Conservation (phyloP, 2,113 vertebrate species). For the Ibidorhyncha struthersii region DNA sequence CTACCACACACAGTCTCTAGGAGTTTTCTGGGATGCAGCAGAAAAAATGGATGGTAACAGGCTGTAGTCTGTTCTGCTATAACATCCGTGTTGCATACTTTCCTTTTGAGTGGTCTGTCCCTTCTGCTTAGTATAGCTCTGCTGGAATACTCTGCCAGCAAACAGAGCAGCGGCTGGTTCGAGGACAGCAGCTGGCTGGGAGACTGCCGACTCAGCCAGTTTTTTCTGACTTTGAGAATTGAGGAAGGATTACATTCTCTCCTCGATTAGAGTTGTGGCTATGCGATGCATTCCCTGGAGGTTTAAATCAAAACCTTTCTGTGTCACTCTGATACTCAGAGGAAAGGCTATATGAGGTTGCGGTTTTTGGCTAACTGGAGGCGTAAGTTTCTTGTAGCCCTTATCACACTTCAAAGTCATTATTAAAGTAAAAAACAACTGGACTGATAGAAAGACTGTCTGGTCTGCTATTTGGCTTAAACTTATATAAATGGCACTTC, state of each 20-base stretch:
- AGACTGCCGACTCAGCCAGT: background rate
- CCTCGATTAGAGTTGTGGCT: constrained; percentile 4
- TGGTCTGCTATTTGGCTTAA: background rate
- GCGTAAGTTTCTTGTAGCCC: background rate
- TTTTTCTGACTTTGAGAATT: background rate
- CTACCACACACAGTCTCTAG: background rate
- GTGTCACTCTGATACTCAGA: background rate
- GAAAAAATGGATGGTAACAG: background rate
- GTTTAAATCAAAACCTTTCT: background rate
- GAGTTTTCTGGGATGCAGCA: background rate
- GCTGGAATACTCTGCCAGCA: background rate
- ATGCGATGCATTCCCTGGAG: background rate
- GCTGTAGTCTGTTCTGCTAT: background rate
- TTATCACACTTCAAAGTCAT: background rate
- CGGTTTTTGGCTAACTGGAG: background rate
- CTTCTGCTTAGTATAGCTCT: background rate
- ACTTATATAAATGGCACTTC: background rate
- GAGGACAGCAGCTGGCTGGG: background rate
- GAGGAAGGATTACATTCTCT: background rate
- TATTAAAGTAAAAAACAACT: background rate
- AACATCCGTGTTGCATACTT: background rate
- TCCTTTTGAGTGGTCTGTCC: background rate
- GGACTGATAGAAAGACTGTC: background rate
- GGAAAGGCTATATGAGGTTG: background rate
- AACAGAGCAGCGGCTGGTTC: background rate